Percentiles rank a stretch among this genome's conserved stretches.
These are phyloP conservation scores for Urophycis tenuis DNA, from an alignment of 2,797 vertebrate genomes.

Conservation along the genomic window DNA sequence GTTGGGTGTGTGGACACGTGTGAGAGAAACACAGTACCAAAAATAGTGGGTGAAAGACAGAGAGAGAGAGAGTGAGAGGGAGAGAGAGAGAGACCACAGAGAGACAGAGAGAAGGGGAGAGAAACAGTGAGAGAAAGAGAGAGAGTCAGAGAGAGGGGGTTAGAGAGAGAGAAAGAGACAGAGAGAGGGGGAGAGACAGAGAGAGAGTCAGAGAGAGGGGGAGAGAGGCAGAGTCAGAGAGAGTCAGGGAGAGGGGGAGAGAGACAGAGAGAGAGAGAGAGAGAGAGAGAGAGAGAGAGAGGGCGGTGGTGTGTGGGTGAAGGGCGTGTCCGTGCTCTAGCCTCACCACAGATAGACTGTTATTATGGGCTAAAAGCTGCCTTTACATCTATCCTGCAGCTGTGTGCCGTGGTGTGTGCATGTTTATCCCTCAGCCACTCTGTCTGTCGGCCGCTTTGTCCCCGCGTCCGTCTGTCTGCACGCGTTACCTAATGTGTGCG, in stretches of 20 bases:
- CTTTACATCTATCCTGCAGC: conserved; percentile 20
- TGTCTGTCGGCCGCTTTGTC: conserved; percentile 2
- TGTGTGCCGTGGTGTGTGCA: conserved; percentile 18
- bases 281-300: not conserved
- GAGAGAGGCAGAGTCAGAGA: conserved; percentile 3
- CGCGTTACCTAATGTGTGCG: conserved; percentile 5
- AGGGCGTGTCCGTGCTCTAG: conserved; percentile 20
- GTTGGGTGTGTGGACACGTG: not conserved
- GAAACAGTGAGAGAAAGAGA: no score
- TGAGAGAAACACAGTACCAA: not conserved
- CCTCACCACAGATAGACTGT: conserved; percentile 23
- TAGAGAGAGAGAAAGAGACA: not conserved
- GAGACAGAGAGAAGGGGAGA: not conserved
- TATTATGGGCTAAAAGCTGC: conserved; percentile 21
- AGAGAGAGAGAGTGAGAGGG: not conserved
- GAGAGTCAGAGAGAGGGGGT: no score
- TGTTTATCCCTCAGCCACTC: conserved; percentile 1
- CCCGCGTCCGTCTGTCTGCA: not conserved
- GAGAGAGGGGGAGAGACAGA: not conserved
- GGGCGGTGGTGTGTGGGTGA: conserved; percentile 12
- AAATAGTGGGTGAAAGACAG: not conserved
- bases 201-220: not conserved
- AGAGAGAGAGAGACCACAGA: not conserved
- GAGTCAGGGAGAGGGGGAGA: not conserved
- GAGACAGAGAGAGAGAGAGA: not conserved